Percentiles rank a stretch among this genome's conserved stretches.
Conservation (phyloP, 2,797 vertebrate genomes). For the Peromyscus eremicus region DNA sequence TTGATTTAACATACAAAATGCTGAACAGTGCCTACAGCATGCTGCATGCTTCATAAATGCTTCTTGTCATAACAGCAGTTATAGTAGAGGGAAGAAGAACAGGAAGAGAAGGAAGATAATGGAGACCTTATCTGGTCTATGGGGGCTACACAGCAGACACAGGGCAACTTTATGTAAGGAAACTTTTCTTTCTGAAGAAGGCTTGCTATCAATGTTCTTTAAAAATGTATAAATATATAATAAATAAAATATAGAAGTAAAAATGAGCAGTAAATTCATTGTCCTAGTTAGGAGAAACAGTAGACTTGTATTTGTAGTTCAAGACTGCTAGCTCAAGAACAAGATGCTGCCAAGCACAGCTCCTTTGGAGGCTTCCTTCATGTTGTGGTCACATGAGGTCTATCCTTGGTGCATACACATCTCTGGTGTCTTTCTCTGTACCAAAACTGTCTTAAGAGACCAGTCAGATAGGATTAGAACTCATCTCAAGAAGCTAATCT, state of each 20-base stretch:
- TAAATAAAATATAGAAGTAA: neutral
- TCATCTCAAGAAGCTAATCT: neutral
- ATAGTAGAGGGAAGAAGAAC: neutral
- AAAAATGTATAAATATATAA: neutral
- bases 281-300: neutral
- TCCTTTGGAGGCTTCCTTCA: neutral
- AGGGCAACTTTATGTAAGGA: neutral
- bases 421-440: neutral
- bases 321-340: neutral
- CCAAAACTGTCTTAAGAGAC: neutral
- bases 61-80: neutral
- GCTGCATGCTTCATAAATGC: neutral
- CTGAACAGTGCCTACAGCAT: neutral
- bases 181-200: neutral
- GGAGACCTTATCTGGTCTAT: neutral
- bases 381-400: neutral
- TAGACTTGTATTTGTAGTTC: neutral
- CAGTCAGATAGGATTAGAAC: neutral
- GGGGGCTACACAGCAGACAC: neutral
- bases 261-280: neutral
- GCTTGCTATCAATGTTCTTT: neutral
- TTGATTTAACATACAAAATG: neutral
- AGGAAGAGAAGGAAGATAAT: neutral
- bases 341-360: neutral
- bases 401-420: neutral